Conservation (phyloP, 2,113 vertebrate species). For the Lophochroa leadbeateri region DNA sequence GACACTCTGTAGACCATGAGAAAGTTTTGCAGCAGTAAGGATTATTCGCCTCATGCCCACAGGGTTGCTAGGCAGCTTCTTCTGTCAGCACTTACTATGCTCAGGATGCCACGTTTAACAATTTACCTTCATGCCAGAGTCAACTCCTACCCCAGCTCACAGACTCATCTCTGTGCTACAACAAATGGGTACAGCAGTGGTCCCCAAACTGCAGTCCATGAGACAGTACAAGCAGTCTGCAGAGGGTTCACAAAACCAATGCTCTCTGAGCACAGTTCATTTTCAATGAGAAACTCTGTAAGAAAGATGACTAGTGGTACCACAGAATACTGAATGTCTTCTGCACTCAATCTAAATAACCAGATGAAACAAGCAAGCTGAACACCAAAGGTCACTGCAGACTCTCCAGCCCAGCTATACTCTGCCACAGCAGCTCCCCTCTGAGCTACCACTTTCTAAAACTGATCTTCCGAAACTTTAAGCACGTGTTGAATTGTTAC, state of each 20-base stretch:
- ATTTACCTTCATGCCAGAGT: slow-evolving; percentile 17
- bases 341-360: background rate
- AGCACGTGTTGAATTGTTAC: background rate
- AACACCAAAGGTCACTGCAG: background rate
- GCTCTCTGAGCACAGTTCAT: background rate
- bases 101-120: slow-evolving; percentile 27
- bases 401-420: background rate
- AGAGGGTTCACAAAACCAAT: background rate
- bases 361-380: background rate
- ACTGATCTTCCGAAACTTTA: background rate
- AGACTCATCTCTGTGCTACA: background rate
- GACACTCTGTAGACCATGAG: background rate
- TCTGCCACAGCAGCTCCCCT: background rate
- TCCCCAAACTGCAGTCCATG: background rate
- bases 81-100: slow-evolving; percentile 14
- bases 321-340: background rate
- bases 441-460: background rate
- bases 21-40: slow-evolving; percentile 19
- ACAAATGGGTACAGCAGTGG: background rate
- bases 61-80: slow-evolving; percentile 54
- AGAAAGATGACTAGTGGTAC: background rate
- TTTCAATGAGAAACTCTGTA: background rate
- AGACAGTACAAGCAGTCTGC: background rate
- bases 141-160: background rate
- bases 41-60: background rate